phyloP scores from a whole-genome alignment of 2,797 vertebrate genomes.

The Liparis tanakae region DNA sequence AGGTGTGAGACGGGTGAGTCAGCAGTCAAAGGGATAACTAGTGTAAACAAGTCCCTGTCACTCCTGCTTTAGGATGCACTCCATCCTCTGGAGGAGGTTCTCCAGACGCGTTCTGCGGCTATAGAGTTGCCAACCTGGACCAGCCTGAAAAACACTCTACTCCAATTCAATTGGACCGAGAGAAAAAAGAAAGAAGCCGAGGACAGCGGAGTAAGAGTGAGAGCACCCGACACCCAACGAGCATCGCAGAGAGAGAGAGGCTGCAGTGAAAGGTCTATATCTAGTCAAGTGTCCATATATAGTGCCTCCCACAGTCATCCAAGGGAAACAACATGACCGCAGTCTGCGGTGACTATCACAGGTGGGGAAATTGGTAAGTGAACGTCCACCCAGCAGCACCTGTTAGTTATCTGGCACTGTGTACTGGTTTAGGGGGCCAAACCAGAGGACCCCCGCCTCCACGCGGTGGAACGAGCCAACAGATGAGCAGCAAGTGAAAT shows the following conservation, averaged over 20 bases:
- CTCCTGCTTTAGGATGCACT: slow-evolving; percentile 62
- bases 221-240: not conserved
- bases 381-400: not conserved
- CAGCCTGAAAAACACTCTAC: slow-evolving; percentile 50
- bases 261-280: slow-evolving; percentile 9
- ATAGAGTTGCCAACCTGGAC: slow-evolving; percentile 36
- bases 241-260: too few relatives aligned
- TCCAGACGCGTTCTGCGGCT: slow-evolving; percentile 45
- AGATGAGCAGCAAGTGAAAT: slow-evolving; percentile 60
- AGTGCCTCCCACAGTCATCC: not conserved
- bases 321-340: slow-evolving; percentile 8
- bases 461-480: slow-evolving; percentile 47
- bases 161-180: slow-evolving; percentile 43
- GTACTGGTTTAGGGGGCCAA: slow-evolving; percentile 22
- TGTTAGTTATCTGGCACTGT: slow-evolving; percentile 19
- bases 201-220: slow-evolving; percentile 22
- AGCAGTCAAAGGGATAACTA: slow-evolving; percentile 58
- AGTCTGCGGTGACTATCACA: not conserved
- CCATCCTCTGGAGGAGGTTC: slow-evolving; percentile 57
- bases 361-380: not conserved
- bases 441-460: slow-evolving; percentile 34
- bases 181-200: slow-evolving; percentile 11
- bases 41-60: slow-evolving; percentile 74
- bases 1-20: slow-evolving; percentile 63
- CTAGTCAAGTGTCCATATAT: too few relatives aligned